phyloP scores from a whole-genome alignment of 2,113 vertebrate genomes.

The Felis chaus region DNA sequence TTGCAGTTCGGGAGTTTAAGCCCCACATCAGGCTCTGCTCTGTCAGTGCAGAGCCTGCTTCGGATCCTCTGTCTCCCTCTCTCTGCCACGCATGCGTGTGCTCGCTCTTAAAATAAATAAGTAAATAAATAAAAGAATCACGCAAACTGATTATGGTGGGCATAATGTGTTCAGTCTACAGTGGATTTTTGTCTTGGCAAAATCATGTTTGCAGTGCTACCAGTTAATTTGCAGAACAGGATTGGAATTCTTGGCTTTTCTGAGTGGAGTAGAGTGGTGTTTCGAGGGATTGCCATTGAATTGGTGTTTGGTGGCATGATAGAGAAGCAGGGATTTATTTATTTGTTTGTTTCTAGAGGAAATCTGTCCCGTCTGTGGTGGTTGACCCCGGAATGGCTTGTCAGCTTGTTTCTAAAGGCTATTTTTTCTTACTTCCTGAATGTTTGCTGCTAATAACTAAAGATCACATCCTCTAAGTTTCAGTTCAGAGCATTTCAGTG shows the following conservation, averaged over 20 bases:
- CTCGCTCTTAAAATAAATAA: too few species aligned
- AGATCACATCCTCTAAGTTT: slow-evolving; percentile 41
- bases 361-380: neutral
- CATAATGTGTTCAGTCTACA: neutral
- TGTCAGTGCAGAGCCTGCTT: too few species aligned
- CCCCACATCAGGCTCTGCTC: too few species aligned
- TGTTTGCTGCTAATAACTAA: slow-evolving; percentile 49
- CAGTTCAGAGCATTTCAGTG: slow-evolving; percentile 35
- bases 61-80: too few species aligned
- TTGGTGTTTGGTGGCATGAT: neutral
- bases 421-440: slow-evolving; percentile 43
- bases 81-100: too few species aligned
- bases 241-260: slow-evolving; percentile 42
- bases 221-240: slow-evolving; percentile 6
- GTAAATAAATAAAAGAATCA: neutral
- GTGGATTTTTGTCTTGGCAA: neutral
- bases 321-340: slow-evolving; percentile 21
- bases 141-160: neutral
- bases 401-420: slow-evolving; percentile 11
- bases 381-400: neutral
- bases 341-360: slow-evolving; percentile 41
- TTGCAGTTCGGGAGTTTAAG: too few species aligned
- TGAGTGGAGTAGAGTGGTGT: neutral
- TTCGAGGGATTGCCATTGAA: neutral
- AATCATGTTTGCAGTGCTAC: neutral